These are phyloP conservation scores for Charadrius vociferus DNA, from an alignment of 2,113 vertebrate genomes.

Conservation along the genomic window DNA sequence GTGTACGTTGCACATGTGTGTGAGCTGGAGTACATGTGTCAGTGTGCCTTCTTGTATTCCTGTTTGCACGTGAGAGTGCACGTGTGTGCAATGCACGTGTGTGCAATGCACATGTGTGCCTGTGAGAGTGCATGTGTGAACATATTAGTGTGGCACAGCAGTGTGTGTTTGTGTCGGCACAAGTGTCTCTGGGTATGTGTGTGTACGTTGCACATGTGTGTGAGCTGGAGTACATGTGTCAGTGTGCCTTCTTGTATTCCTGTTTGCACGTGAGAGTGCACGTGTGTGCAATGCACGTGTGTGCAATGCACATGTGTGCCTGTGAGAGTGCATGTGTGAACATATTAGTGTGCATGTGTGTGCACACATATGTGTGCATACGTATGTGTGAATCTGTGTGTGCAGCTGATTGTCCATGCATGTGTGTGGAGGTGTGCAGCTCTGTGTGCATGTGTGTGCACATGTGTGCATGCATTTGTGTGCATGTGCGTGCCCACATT, in stretches of 20 bases:
- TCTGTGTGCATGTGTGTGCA: too few species aligned
- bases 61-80: too few species aligned
- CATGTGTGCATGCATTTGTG: rapidly evolving
- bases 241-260: rapidly evolving
- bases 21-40: not conserved
- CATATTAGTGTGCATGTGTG: too few species aligned
- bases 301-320: too few species aligned
- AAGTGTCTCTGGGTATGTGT: too few species aligned
- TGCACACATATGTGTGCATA: rapidly evolving
- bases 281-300: rapidly evolving
- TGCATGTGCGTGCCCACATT: rapidly evolving
- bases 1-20: too few species aligned
- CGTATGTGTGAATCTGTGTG: too few species aligned
- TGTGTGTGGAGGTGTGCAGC: not conserved
- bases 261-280: too few species aligned
- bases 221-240: not conserved
- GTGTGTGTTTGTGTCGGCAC: not conserved
- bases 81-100: rapidly evolving
- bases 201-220: too few species aligned
- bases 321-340: too few species aligned
- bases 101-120: rapidly evolving
- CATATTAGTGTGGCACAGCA: rapidly evolving
- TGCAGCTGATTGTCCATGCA: too few species aligned
- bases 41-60: rapidly evolving
- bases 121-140: too few species aligned